Percentiles rank a stretch among this genome's conserved stretches.
These are phyloP conservation scores for Python bivittatus DNA, from an alignment of 2,113 vertebrate species.

Conservation along the genomic window DNA sequence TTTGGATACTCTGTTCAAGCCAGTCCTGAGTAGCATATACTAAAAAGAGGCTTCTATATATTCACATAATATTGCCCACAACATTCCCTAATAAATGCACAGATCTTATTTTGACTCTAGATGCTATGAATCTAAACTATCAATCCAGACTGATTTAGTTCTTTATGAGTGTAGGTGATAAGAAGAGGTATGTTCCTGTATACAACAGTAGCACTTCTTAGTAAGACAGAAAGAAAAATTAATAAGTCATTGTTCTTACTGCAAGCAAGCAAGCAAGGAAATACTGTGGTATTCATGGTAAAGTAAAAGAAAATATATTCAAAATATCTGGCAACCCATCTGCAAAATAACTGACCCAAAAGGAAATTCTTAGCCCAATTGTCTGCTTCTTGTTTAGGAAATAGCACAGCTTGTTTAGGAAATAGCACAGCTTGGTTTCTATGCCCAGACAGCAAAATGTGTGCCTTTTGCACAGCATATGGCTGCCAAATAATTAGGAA, in stretches of 20 bases:
- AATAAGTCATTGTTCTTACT: constrained; percentile 1
- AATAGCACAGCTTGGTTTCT: constrained; percentile 53
- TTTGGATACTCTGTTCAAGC: not conserved
- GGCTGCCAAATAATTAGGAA: constrained; percentile 42
- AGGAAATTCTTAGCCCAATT: constrained; percentile 39
- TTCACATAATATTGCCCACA: not conserved
- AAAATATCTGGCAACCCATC: constrained; percentile 26
- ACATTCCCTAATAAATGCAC: not conserved
- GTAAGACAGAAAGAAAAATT: not conserved
- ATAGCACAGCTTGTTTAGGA: constrained; percentile 46
- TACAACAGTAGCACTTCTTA: not conserved
- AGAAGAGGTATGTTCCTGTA: not conserved
- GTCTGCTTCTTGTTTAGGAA: constrained; percentile 47
- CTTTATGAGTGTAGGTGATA: not conserved
- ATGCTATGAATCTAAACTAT: not conserved
- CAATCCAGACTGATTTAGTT: not conserved
- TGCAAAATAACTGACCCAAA: constrained; percentile 27
- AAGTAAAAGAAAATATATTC: not conserved
- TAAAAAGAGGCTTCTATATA: not conserved
- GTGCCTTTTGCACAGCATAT: constrained; percentile 38
- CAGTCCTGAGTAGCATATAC: not conserved
- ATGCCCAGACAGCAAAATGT: constrained; percentile 53
- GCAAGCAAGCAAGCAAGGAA: not conserved
- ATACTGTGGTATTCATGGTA: not conserved
- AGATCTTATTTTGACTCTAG: not conserved